Evolutionary conservation across 1,140 invertebrate genomes (phyloP), one percentile per base, ranked within the genome.

Genomic region (Ips nitidus): DNA sequence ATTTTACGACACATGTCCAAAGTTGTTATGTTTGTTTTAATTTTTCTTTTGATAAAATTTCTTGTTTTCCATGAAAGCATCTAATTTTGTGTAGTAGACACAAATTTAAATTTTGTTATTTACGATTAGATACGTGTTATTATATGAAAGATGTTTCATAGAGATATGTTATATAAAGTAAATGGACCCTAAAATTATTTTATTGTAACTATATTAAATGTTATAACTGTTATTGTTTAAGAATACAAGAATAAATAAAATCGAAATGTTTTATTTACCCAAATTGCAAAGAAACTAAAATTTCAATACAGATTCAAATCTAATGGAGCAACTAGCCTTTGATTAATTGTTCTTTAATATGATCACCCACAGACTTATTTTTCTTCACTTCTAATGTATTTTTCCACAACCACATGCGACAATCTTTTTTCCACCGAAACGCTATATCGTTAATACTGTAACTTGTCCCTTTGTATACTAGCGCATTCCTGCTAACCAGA

Each of bases 381-480:
- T 45, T 65, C 42, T 63, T 64, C 61, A 71, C 7, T 58, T 73
- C 72, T 1, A 22, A 43, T 36, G 59, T 50, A n/a, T 74, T 74
- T 41, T 74, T 74, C 73, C 73, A 74, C 41, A 74, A 22, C 73
- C 73, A 74, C 59, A 74, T 71, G 42, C 73, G 63, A 38, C 70
- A 74, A 42, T 74, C 73, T 55, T 74, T 74, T 50, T 74, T 74
- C 73, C 73, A 74, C 8, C n/a, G n/a, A 42, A 66, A 70, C 36
- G 73, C 73, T 1, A 74, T 53, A 36, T 74, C 73, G 47, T 70
- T 66, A 5, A 71, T 53, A 37, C 47, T 56, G 41, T 74, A 70
- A 5, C 38, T 70, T 59, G 66, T 71, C 38, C 70, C 70, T 50
- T 59, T 53, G 39, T 66, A 38, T 3, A 61, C 2, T 37, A 74